Evolutionary conservation across 2,888 invertebrate genomes (phyloP).

Genomic region (Caenorhabditis angaria): DNA sequence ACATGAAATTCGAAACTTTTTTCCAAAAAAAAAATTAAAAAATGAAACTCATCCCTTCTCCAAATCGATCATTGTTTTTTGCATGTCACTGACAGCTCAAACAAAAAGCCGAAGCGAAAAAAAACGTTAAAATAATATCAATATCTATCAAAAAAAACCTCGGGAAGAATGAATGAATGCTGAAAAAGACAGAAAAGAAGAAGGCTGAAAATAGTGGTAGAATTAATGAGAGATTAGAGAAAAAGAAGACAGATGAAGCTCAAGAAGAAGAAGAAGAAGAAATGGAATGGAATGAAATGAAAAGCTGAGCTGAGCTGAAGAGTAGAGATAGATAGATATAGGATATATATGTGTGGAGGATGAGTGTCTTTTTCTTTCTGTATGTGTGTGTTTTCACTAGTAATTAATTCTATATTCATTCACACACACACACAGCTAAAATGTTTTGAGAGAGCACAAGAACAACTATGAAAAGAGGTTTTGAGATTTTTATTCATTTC

Average conservation of each 20-base stretch:
- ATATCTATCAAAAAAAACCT: neutral
- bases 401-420: slow-evolving; percentile 46
- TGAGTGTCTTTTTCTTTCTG: slow-evolving; percentile 22
- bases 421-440: slow-evolving; percentile 8
- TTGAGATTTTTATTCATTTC: too few species aligned
- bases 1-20: slow-evolving; percentile 6
- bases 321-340: neutral
- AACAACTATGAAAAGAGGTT: too few species aligned
- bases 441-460: neutral
- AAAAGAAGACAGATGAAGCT: neutral
- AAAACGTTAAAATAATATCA: slow-evolving; percentile 21
- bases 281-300: neutral
- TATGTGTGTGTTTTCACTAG: slow-evolving; percentile 18
- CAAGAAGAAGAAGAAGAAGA: neutral
- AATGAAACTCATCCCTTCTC: neutral
- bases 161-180: neutral
- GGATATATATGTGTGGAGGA: slow-evolving; percentile 14
- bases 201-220: neutral
- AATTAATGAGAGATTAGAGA: slow-evolving; percentile 8
- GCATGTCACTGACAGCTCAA: neutral
- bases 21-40: neutral
- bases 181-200: slow-evolving; percentile 17
- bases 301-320: neutral
- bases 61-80: slow-evolving; percentile 1
- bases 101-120: slow-evolving; percentile 17